Conservation (phyloP, 2,888 invertebrate species). For the Melipona bicolor region DNA sequence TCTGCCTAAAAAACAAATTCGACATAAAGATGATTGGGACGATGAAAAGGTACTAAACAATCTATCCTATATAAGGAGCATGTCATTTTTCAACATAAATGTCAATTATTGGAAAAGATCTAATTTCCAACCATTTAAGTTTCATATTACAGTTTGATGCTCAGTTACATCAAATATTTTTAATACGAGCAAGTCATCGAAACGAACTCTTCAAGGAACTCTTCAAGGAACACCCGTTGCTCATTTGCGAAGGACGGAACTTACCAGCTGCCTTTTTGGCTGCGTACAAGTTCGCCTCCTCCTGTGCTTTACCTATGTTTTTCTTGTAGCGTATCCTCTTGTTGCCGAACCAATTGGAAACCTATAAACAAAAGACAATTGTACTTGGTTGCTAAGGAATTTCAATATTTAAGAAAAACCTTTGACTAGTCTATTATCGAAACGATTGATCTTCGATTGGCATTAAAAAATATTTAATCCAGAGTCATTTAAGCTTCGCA, state of each 20-base stretch:
- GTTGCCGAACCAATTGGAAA: constrained; percentile 99
- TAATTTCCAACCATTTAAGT: constrained; percentile 38
- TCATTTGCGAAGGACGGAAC: constrained; percentile 74
- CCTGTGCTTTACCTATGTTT: constrained; percentile 99
- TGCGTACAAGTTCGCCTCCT: constrained; percentile 99
- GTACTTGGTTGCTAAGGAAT: background rate
- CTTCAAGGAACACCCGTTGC: constrained; percentile 70
- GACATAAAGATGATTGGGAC: constrained; percentile 18
- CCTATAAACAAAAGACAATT: constrained; percentile 83
- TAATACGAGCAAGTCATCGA: constrained; percentile 36
- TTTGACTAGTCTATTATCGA: background rate
- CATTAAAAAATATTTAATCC: background rate
- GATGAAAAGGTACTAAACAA: background rate
- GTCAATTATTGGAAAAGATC: background rate
- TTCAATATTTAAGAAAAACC: background rate
- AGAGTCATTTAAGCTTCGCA: background rate
- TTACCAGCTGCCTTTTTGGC: constrained; percentile 98
- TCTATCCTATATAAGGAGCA: background rate
- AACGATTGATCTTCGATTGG: background rate
- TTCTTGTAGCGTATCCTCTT: constrained; percentile 99
- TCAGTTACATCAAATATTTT: constrained; percentile 7
- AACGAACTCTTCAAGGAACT: constrained; percentile 68
- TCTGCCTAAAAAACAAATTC: constrained; percentile 29
- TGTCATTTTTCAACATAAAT: constrained; percentile 28
- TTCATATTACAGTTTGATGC: background rate